Evolutionary conservation across 2,888 invertebrate genomes (phyloP).

Genomic region (Steinernema scapterisci): DNA sequence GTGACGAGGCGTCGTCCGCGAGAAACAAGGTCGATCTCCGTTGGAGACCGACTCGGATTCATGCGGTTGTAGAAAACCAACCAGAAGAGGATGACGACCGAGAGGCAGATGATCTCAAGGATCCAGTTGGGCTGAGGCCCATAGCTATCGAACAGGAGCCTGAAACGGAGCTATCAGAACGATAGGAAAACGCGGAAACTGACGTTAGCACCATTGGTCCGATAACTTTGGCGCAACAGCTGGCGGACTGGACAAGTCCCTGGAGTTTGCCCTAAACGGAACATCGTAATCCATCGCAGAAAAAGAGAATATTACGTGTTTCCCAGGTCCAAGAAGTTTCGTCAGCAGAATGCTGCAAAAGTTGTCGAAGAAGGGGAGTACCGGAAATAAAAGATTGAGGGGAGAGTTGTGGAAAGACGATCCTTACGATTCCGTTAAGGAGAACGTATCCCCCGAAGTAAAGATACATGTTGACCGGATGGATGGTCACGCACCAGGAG

Average conservation of each 20-base stretch:
- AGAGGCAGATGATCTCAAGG: slow-evolving; percentile 31
- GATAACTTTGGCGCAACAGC: neutral
- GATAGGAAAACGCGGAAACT: neutral
- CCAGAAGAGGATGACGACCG: slow-evolving; percentile 24
- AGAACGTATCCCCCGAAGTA: slow-evolving; percentile 11
- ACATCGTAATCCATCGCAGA: neutral
- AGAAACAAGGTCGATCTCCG: no score
- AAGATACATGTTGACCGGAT: slow-evolving; percentile 14
- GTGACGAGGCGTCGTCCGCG: no score
- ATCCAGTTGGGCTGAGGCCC: slow-evolving; percentile 31
- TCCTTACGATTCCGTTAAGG: slow-evolving; percentile 9
- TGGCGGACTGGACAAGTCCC: neutral
- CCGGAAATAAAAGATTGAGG: neutral
- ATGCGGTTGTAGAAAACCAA: slow-evolving; percentile 25
- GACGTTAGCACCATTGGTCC: neutral
- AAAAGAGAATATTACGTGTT: neutral
- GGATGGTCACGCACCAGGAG: neutral
- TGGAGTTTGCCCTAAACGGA: neutral
- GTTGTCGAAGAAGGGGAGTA: slow-evolving; percentile 2
- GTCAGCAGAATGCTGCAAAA: neutral
- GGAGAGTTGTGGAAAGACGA: neutral
- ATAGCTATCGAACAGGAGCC: neutral
- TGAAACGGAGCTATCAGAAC: neutral
- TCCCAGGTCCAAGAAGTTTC: slow-evolving; percentile 4
- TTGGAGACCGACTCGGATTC: neutral